Evolutionary conservation across 2,888 invertebrate genomes (phyloP).

Genomic region (Drosophila trichaetosa): DNA sequence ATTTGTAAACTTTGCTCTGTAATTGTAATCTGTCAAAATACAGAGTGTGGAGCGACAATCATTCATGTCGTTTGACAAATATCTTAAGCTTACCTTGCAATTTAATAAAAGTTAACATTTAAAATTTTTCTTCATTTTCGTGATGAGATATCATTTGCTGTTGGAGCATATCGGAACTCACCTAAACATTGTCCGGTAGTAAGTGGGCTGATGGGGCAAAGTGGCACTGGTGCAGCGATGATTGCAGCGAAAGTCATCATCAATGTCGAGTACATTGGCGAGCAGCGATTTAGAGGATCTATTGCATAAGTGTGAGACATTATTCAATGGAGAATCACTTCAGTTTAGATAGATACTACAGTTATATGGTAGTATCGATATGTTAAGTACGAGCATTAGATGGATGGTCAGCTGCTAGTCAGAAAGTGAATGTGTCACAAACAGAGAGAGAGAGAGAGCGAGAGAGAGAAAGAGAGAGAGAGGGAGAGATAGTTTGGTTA

Average conservation of each 20-base stretch:
- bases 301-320: conserved; percentile 3
- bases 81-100: not conserved
- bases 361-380: not conserved
- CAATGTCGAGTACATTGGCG: conserved; percentile 98
- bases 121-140: not conserved
- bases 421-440: not conserved
- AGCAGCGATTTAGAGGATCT: conserved; percentile 96
- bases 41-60: not conserved
- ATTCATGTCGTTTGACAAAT: not conserved
- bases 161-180: conserved; percentile 47
- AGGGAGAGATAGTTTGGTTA: conserved; percentile 58
- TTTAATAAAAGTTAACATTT: not conserved
- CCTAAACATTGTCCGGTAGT: conserved; percentile 90
- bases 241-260: conserved; percentile 96
- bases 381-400: conserved; percentile 3
- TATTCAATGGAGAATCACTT: not conserved
- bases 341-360: not conserved
- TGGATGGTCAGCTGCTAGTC: conserved; percentile 10
- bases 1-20: not conserved
- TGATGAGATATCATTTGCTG: not conserved
- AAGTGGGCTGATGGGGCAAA: conserved; percentile 87
- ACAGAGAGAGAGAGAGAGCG: not conserved
- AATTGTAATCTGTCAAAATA: not conserved
- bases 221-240: conserved; percentile 87
- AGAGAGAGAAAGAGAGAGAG: conserved; percentile 1